Conservation (phyloP, 2,888 invertebrate genomes). For the Mesorhabditis belari region DNA sequence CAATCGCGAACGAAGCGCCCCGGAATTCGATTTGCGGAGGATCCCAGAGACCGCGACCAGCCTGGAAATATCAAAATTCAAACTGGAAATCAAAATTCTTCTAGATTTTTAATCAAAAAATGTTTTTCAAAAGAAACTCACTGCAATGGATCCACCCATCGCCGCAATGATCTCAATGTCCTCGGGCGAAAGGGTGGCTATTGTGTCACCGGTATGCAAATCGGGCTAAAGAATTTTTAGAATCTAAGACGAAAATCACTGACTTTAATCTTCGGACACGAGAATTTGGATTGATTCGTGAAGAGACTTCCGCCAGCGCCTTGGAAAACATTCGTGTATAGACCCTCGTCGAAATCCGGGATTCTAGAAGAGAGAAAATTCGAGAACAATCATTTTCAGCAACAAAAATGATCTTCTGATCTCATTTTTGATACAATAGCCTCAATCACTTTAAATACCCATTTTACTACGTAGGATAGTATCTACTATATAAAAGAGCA, state of each 20-base stretch:
- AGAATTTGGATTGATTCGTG: neutral
- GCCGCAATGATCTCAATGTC: slow-evolving; percentile 28
- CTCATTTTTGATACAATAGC: no score
- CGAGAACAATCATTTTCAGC: no score
- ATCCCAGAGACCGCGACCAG: slow-evolving; percentile 46
- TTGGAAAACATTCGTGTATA: neutral
- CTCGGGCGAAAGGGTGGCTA: slow-evolving; percentile 25
- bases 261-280: neutral
- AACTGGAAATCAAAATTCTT: slow-evolving; percentile 8
- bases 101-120: neutral
- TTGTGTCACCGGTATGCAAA: slow-evolving; percentile 13
- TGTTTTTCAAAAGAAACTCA: neutral
- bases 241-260: neutral
- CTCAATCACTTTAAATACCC: no score
- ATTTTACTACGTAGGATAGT: no score
- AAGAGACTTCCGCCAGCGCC: neutral
- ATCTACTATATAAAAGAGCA: no score
- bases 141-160: slow-evolving; percentile 31
- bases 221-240: neutral
- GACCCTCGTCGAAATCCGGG: neutral
- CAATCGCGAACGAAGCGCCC: slow-evolving; percentile 48
- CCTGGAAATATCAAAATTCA: no score
- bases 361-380: no score
- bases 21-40: slow-evolving; percentile 45
- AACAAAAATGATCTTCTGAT: no score